phyloP scores from a whole-genome alignment of 1,140 invertebrate genomes.

The Tenebrio molitor region DNA sequence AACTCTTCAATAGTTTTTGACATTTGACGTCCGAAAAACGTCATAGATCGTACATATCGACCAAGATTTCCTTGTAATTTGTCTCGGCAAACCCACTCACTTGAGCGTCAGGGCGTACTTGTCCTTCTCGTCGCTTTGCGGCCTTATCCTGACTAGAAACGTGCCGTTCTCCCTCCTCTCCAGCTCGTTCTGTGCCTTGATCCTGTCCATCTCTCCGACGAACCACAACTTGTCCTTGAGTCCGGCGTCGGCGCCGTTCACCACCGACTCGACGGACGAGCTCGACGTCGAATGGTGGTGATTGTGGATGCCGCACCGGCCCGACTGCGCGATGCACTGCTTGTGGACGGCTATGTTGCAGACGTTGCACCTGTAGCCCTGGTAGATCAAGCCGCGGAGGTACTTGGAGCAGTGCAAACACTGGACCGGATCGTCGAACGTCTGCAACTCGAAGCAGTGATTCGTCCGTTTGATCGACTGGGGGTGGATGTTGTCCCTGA shows the following conservation, averaged over 20 bases:
- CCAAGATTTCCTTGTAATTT: too few species aligned
- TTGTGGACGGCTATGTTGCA: slow-evolving; percentile 83
- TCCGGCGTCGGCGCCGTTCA: slow-evolving; percentile 49
- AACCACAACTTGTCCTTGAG: slow-evolving; percentile 70
- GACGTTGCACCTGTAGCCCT: slow-evolving; percentile 84
- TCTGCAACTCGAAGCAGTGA: slow-evolving; percentile 90
- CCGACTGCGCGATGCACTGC: slow-evolving; percentile 81
- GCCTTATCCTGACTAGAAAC: slow-evolving; percentile 88
- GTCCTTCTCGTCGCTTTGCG: slow-evolving; percentile 70
- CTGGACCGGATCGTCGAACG: slow-evolving; percentile 85
- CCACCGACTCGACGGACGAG: background rate
- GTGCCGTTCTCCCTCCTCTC: slow-evolving; percentile 88
- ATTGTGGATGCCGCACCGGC: slow-evolving; percentile 71
- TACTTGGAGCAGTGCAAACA: slow-evolving; percentile 91
- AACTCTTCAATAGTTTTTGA: too few species aligned
- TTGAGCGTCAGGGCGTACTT: slow-evolving; percentile 91
- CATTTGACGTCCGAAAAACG: too few species aligned
- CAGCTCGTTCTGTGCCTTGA: slow-evolving; percentile 82
- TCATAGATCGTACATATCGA: too few species aligned
- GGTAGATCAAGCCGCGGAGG: slow-evolving; percentile 86
- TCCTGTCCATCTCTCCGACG: slow-evolving; percentile 90
- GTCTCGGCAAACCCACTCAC: too few species aligned
- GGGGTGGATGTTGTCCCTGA: slow-evolving; percentile 91
- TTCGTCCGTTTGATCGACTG: slow-evolving; percentile 81
- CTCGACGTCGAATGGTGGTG: slow-evolving; percentile 21